Conservation (phyloP, 2,113 vertebrate species). For the Microcebus murinus region DNA sequence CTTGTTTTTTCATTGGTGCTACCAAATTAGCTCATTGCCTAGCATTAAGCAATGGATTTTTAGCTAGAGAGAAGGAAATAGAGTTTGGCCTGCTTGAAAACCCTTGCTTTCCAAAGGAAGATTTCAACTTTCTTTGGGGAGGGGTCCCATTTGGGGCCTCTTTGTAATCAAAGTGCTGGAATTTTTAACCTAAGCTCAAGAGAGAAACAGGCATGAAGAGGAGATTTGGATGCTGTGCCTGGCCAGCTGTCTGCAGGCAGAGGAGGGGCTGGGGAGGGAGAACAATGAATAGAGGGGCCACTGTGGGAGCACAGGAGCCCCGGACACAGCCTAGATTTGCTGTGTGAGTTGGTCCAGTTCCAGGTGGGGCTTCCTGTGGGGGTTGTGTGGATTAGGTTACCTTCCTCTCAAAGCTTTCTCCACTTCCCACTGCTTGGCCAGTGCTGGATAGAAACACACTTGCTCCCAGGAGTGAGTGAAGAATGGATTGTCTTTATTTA, state of each 20-base stretch:
- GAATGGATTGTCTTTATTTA: not conserved
- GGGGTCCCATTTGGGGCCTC: not conserved
- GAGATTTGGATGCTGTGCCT: slow-evolving; percentile 82
- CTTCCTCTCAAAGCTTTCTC: not conserved
- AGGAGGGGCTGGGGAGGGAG: slow-evolving; percentile 10
- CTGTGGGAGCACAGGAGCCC: slow-evolving; percentile 61
- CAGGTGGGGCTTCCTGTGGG: slow-evolving; percentile 65
- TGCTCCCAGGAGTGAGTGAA: not conserved
- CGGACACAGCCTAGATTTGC: slow-evolving; percentile 68
- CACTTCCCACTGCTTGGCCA: no score
- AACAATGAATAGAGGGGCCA: slow-evolving; percentile 35
- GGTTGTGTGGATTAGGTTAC: slow-evolving; percentile 54
- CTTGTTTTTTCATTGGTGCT: not conserved
- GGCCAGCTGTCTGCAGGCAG: slow-evolving; percentile 82
- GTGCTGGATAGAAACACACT: not conserved
- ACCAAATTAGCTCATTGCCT: not conserved
- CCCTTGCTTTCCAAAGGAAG: not conserved
- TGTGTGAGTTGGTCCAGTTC: slow-evolving; percentile 70
- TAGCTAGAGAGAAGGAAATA: not conserved
- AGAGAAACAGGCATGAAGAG: slow-evolving; percentile 69
- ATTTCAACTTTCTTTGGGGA: not conserved
- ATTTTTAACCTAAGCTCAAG: slow-evolving; percentile 67
- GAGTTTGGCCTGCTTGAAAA: not conserved
- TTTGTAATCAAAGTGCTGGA: slow-evolving; percentile 76
- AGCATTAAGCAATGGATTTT: not conserved